Evolutionary conservation across 2,797 vertebrate species (phyloP), one percentile per base, ranked within the genome.

Genomic region (Poeciliopsis presidionis): DNA sequence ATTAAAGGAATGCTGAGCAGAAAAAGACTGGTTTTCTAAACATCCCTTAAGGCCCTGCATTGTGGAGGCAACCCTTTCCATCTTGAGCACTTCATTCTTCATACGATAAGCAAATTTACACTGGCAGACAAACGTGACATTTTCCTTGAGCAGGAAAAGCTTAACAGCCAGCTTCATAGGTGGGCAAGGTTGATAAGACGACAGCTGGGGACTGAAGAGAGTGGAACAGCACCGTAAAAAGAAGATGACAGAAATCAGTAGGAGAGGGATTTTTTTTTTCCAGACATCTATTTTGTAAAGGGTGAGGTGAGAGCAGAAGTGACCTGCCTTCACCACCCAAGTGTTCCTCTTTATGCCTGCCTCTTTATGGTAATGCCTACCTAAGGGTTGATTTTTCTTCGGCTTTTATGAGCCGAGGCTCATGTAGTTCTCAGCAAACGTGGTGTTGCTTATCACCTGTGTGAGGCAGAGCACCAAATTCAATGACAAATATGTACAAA

Each of bases 81-180:
- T 85, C 86, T 84, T 78, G 77, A 9, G 11, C 81, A 55, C 49
- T 84, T 79, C 84, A 79, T 88, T 88, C 85, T 79, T 75, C 76
- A 78, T 39, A 83, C 87, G 89, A 94, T 91, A 90, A 91, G 91
- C 79, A 89, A 87, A 93, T 93, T 88, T 91, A 88, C 89, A 85
- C 73, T 83, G 85, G 87, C 86, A 89, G 82, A 91, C 79, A 88
- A 90, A 90, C 5, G 86, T 87, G 86, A 90, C 89, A 87, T 90
- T 89, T 89, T 84, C 78, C 70, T 72, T 39, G 14, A 84, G 88
- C 85, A 84, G 72, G 88, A 91, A 86, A 82, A 73, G 78, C 92
- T 92, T 92, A 89, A 87, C 84, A 83, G 76, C 72, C 83, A 72
- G 87, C 87, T 83, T 90, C 87, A 83, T 93, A 91, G 92, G 92